Evolutionary conservation across 2,888 invertebrate genomes (phyloP).

Genomic region (Anarsia innoxiella): DNA sequence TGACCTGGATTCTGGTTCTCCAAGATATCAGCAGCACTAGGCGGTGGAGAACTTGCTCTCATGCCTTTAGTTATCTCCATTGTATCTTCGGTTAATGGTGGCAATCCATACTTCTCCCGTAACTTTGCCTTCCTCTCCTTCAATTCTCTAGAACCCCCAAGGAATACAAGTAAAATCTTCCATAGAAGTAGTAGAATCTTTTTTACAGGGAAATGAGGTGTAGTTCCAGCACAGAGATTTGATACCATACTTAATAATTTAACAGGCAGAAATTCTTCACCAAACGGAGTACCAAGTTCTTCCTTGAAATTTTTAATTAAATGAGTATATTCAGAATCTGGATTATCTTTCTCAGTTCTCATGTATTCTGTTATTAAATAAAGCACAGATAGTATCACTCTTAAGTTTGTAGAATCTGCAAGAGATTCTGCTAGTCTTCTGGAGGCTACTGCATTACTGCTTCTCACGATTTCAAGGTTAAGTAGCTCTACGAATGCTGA

Average conservation of each 20-base stretch:
- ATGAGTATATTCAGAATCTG: constrained; percentile 64
- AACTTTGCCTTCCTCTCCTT: constrained; percentile 84
- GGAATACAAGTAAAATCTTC: constrained; percentile 93
- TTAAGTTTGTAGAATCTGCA: constrained; percentile 91
- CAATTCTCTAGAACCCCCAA: constrained; percentile 93
- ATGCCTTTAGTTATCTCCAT: constrained; percentile 94
- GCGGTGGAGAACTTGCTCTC: constrained; percentile 96
- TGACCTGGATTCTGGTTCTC: constrained; percentile 89
- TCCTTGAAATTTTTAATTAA: constrained; percentile 76
- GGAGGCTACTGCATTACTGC: constrained; percentile 59
- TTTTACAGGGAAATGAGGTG: constrained; percentile 99
- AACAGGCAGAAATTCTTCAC: constrained; percentile 90
- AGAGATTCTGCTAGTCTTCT: constrained; percentile 65
- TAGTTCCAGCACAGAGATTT: constrained; percentile 94
- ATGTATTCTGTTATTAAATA: constrained; percentile 97
- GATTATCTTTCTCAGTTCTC: constrained; percentile 79
- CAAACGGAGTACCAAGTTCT: constrained; percentile 74
- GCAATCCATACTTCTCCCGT: constrained; percentile 81
- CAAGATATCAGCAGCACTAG: constrained; percentile 91
- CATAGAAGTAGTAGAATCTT: constrained; percentile 96
- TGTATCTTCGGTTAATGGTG: constrained; percentile 92
- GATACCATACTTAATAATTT: constrained; percentile 97
- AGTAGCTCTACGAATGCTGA: constrained; percentile 92
- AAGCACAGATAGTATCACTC: constrained; percentile 93
- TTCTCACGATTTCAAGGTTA: constrained; percentile 95